phyloP scores from a whole-genome alignment of 2,888 invertebrate species.

The Cyrtodaria siliqua region DNA sequence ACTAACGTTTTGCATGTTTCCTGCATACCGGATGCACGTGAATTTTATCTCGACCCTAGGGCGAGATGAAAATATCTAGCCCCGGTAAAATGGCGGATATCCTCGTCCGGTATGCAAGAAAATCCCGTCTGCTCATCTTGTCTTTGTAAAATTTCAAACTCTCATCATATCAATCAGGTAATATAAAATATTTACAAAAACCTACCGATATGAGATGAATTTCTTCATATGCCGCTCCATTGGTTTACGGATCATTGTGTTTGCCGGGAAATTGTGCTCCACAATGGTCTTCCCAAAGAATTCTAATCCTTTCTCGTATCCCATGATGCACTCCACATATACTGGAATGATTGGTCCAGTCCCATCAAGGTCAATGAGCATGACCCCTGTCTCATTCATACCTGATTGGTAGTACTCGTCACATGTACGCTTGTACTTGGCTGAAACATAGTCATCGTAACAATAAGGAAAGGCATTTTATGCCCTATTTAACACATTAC shows the following conservation, averaged over 20 bases:
- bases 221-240: constrained; percentile 77
- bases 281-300: constrained; percentile 75
- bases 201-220: constrained; percentile 79
- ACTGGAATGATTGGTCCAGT: constrained; percentile 97
- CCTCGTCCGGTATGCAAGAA: too few species aligned
- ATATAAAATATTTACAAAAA: not conserved
- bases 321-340: constrained; percentile 96
- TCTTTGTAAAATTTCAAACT: too few species aligned
- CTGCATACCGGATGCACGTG: too few species aligned
- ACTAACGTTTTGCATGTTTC: too few species aligned
- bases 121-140: too few species aligned
- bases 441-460: constrained; percentile 86
- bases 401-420: constrained; percentile 96
- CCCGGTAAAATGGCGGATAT: too few species aligned
- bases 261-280: constrained; percentile 76
- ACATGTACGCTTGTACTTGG: constrained; percentile 95
- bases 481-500: too few species aligned
- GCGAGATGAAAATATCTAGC: too few species aligned
- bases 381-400: constrained; percentile 95
- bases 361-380: constrained; percentile 97
- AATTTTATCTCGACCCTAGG: too few species aligned
- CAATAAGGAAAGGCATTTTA: too few species aligned
- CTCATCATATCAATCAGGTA: too few species aligned
- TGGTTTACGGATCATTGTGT: constrained; percentile 71
- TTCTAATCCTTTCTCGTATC: constrained; percentile 57